phyloP scores from a whole-genome alignment of 2,113 vertebrate species.

The Varanus komodoensis region DNA sequence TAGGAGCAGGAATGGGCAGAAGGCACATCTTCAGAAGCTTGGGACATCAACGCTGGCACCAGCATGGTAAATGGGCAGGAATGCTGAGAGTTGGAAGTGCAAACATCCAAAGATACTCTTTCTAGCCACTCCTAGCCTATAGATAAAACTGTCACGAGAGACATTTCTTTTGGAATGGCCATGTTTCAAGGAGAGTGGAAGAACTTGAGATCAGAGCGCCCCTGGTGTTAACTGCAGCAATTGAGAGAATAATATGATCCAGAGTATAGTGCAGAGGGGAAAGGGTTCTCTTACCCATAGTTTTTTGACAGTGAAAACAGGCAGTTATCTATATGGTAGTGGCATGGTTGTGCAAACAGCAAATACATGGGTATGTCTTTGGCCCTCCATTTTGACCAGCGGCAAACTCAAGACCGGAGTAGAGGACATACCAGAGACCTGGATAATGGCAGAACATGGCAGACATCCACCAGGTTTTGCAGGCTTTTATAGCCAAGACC shows the following conservation, averaged over 20 bases:
- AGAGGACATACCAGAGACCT: not conserved
- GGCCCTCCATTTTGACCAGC: not conserved
- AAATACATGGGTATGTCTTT: not conserved
- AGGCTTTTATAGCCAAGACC: not conserved
- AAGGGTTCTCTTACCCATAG: not conserved
- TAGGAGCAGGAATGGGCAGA: no score
- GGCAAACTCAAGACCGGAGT: not conserved
- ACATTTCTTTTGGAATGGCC: not conserved
- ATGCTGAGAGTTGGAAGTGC: no score
- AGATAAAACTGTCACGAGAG: not conserved
- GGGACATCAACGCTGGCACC: no score
- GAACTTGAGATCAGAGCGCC: not conserved
- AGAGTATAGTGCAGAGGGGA: not conserved
- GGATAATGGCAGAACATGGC: not conserved
- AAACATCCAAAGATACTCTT: no score
- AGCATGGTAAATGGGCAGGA: no score
- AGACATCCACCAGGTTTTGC: not conserved
- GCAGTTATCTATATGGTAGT: not conserved
- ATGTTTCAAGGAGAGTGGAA: not conserved
- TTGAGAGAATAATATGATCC: not conserved
- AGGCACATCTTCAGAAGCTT: no score
- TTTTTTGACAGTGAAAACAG: not conserved
- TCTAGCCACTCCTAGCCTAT: not conserved
- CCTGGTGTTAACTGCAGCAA: not conserved
- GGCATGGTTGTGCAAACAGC: not conserved